Base-by-base conservation (phyloP, 2,113 vertebrate genomes). In the Peromyscus maniculatus region DNA sequence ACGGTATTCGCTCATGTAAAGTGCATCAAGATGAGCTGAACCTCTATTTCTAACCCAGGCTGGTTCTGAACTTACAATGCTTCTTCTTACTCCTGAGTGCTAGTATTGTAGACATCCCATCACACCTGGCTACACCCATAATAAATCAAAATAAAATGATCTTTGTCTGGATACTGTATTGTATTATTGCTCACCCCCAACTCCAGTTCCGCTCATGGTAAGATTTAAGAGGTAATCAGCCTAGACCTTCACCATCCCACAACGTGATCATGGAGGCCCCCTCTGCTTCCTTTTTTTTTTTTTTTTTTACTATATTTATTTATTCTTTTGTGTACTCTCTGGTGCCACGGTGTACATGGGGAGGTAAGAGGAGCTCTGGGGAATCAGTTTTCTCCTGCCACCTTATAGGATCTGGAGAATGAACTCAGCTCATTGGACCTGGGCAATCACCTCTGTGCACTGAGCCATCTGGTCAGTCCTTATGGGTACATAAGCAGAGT, bases 91-190 rank as follows among this genome's bases (percentile, higher is more conserved):
- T 46, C 39, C 71, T 15, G 39, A 62, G 39, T 64, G 39, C n/a
- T 46, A 31, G 28, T 31, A 77, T 77, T 46, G 19, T 24, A 36
- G n/a, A 9, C 9, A 19, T 22, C 5, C 6, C 28, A 46, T 5
- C 11, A 64, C 16, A 33, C 28, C 57, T 36, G 72, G 57, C 39
- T 62, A 64, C 46, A 15, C 19, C 55, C 28, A 1, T 52, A 16
- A 36, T 89, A 67, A 59, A 59, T 95, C 52, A 83, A 72, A 93
- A 88, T 88, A 92, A 95, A 74, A 75, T 28, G n/a, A 57, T 91
- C 71, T 26, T 94, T 71, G 49, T 22, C 33, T 91, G 95, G 43
- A 43, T 90, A 91, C 75, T 83, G 10, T 33, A 49, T 49, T 49
- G 46, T 49, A 49, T 49, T 49, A 80, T 75, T 90, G 21, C 36